Conservation (phyloP, 2,113 vertebrate species). For the Corythoichthys haematopterus region DNA sequence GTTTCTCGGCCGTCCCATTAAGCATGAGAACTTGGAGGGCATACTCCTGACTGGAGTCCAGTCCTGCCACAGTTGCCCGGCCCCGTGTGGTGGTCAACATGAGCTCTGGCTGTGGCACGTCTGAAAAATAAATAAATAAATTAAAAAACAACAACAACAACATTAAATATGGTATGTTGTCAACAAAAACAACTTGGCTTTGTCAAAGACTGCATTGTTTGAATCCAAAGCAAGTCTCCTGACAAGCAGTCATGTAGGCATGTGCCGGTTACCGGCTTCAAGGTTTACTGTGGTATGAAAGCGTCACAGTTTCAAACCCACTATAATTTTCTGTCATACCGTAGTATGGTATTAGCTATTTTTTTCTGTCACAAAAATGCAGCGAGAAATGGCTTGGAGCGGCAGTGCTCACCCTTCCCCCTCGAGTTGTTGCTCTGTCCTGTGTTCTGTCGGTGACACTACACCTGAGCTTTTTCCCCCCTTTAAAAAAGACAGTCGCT, state of each 20-base stretch:
- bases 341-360: too few species aligned
- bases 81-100: conserved; percentile 89
- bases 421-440: too few species aligned
- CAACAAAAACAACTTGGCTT: not conserved
- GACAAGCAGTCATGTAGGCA: not conserved
- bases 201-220: not conserved
- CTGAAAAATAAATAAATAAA: conserved; percentile 53
- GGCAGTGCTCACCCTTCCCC: too few species aligned
- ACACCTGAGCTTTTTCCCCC: too few species aligned
- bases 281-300: too few species aligned
- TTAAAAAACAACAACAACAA: not conserved
- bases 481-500: too few species aligned
- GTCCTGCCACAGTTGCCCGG: conserved; percentile 83
- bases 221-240: not conserved
- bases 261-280: too few species aligned
- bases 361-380: too few species aligned
- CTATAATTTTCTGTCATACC: too few species aligned
- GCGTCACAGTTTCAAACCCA: too few species aligned
- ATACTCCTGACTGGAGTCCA: conserved; percentile 85
- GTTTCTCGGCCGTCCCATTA: conserved; percentile 76
- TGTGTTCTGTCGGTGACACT: too few species aligned
- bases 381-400: too few species aligned
- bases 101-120: conserved; percentile 83
- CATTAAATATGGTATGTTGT: not conserved
- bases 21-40: conserved; percentile 81